These are phyloP conservation scores for Climacteris rufus DNA, from an alignment of 2,113 vertebrate genomes.

Conservation along the genomic window DNA sequence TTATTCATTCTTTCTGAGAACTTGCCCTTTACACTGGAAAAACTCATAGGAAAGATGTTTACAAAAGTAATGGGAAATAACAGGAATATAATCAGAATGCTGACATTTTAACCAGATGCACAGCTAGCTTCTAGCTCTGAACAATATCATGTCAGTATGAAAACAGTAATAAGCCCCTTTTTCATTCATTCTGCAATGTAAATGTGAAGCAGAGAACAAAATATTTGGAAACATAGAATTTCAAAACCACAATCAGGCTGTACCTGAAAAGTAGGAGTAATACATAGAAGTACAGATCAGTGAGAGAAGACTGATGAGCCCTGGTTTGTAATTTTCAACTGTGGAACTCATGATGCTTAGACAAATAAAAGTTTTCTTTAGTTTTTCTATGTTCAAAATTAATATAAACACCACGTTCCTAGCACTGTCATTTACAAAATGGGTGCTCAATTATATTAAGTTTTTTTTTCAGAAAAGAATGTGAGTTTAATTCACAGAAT, in stretches of 20 bases:
- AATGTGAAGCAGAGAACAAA: not conserved
- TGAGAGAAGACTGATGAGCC: not conserved
- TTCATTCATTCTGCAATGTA: not conserved
- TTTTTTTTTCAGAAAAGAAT: not conserved
- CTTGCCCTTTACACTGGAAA: not conserved
- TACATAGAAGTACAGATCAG: not conserved
- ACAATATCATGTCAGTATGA: not conserved
- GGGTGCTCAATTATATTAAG: not conserved
- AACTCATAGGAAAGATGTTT: not conserved
- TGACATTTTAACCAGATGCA: not conserved
- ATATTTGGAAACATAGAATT: not conserved
- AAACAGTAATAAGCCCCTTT: not conserved
- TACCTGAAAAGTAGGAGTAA: not conserved
- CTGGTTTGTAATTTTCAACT: not conserved
- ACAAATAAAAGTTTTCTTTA: not conserved
- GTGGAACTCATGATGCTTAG: not conserved
- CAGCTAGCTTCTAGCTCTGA: not conserved
- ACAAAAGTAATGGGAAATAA: constrained; percentile 2
- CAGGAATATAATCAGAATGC: not conserved
- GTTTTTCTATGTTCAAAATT: not conserved
- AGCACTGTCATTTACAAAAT: not conserved
- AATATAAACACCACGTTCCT: not conserved
- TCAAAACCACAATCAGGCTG: not conserved
- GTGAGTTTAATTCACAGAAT: not conserved
- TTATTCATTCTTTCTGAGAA: not conserved